Conservation (phyloP, 1,140 invertebrate genomes). For the Harlomillsia oculata region DNA sequence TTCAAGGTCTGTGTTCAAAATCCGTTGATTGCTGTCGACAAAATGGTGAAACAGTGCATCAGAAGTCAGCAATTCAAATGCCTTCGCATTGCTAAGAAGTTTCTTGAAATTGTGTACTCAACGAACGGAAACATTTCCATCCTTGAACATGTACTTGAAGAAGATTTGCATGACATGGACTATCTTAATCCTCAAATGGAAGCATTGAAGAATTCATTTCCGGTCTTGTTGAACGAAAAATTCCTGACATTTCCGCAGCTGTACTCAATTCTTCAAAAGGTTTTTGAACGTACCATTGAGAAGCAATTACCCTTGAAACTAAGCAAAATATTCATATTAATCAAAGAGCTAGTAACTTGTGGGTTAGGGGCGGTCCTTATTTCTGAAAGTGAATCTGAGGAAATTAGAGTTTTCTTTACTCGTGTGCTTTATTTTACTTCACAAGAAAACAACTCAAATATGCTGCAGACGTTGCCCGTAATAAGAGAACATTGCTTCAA, state of each 20-base stretch:
- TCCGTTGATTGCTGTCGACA: not conserved
- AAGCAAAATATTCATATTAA: not conserved
- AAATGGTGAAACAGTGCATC: conserved; percentile 3
- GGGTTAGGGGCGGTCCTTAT: not conserved
- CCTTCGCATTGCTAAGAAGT: not conserved
- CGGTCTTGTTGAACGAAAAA: not conserved
- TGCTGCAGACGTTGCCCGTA: not conserved
- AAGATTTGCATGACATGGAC: not conserved
- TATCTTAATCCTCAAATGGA: not conserved
- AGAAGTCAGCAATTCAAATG: conserved; percentile 6
- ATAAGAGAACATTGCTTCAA: conserved; percentile 2
- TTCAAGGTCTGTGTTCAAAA: conserved; percentile 10
- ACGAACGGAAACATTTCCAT: not conserved
- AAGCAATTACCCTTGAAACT: not conserved
- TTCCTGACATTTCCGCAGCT: not conserved
- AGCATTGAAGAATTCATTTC: not conserved
- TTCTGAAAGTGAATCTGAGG: not conserved
- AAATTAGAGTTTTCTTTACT: conserved; percentile 1
- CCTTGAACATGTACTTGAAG: not conserved
- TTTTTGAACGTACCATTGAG: not conserved
- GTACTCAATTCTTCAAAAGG: not conserved
- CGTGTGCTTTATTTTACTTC: too few relatives aligned
- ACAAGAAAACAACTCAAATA: not conserved
- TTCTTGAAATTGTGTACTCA: not conserved
- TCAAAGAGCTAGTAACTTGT: not conserved